Percentiles rank a stretch among this genome's conserved stretches.
phyloP scores from a whole-genome alignment of 1,140 invertebrate species.

The Nixonia krombeini region DNA sequence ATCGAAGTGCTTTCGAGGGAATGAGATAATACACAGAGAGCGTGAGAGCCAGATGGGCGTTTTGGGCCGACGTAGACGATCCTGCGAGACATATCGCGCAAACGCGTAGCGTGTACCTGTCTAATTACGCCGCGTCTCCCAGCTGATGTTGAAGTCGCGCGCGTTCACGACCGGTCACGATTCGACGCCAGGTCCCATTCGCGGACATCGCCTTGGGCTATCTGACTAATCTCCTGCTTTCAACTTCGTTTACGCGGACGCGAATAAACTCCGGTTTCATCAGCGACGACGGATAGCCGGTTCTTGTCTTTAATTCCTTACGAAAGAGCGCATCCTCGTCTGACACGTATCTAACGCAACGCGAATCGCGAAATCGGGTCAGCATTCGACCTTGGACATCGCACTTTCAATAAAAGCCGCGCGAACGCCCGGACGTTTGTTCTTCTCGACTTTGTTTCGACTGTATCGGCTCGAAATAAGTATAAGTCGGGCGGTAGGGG shows the following conservation, averaged over 20 bases:
- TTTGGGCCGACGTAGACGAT: conserved; percentile 4
- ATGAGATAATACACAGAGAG: conserved; percentile 32
- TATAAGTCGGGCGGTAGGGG: conserved; percentile 34
- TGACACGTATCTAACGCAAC: too few species aligned
- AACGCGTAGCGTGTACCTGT: conserved; percentile 6
- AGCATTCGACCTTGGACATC: neutral
- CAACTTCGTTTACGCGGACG: neutral
- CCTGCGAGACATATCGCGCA: conserved; percentile 12
- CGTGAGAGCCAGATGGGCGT: conserved; percentile 37
- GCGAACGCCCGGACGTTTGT: conserved; percentile 39
- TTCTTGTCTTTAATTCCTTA: too few species aligned
- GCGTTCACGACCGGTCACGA: neutral
- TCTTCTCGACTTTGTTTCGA: conserved; percentile 61
- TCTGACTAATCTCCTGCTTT: neutral
- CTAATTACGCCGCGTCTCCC: neutral
- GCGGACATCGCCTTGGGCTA: neutral
- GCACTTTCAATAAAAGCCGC: conserved; percentile 54
- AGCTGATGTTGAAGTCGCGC: neutral
- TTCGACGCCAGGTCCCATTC: neutral
- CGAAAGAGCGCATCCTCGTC: too few species aligned
- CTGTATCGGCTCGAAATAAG: conserved; percentile 41
- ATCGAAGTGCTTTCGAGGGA: conserved; percentile 42
- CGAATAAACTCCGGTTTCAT: neutral
- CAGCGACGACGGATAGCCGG: too few species aligned
- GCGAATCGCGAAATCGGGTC: too few species aligned